Conservation (phyloP, 2,888 invertebrate species). For the Hoplodrina blanda region DNA sequence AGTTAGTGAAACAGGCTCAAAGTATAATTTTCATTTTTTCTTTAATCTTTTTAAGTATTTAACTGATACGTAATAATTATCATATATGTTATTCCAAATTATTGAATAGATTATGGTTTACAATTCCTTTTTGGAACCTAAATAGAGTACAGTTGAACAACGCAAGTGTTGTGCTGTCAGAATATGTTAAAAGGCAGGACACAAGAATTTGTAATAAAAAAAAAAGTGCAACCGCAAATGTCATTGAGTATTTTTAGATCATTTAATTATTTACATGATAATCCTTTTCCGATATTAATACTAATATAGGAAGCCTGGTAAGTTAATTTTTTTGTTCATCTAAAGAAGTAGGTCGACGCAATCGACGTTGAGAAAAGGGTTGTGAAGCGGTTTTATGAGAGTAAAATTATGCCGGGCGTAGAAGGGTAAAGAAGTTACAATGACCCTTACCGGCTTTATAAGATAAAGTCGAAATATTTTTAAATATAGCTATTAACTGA, state of each 20-base stretch:
- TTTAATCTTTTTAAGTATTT: not conserved
- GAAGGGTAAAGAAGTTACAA: not conserved
- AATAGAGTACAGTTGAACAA: not conserved
- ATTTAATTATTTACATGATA: not conserved
- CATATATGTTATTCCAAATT: not conserved
- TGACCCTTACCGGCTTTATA: not conserved
- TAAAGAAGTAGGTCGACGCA: not conserved
- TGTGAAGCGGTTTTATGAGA: not conserved
- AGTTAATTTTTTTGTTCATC: not conserved
- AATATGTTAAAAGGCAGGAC: not conserved
- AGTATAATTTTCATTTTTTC: no score
- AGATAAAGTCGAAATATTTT: not conserved
- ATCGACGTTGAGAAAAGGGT: not conserved
- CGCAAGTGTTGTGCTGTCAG: slow-evolving; percentile 8
- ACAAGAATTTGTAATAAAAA: slow-evolving; percentile 12
- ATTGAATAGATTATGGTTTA: not conserved
- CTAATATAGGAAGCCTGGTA: slow-evolving; percentile 5
- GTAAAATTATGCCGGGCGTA: not conserved
- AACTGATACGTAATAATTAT: not conserved
- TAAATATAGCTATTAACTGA: slow-evolving; percentile 4
- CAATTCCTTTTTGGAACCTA: not conserved
- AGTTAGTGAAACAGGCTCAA: no score
- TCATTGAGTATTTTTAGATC: not conserved
- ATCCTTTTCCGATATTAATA: not conserved
- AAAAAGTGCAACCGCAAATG: not conserved